Evolutionary conservation across 2,797 vertebrate species (phyloP).

Genomic region (Lepus townsendii): DNA sequence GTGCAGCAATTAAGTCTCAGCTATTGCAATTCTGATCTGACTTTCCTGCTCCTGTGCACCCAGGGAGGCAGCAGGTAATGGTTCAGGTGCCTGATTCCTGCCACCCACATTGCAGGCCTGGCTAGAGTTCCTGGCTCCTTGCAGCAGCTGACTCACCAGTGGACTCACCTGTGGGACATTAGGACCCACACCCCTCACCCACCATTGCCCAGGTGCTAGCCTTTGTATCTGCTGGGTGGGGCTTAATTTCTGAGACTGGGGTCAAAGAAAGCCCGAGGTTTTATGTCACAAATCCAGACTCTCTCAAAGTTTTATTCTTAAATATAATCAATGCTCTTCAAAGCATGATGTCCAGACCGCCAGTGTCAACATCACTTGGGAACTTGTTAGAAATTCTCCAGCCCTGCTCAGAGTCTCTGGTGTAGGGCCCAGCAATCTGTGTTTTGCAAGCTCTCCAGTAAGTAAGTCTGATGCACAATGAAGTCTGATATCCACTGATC

Average conservation of each 20-base stretch:
- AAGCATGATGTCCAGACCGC: not conserved
- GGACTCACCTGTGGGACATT: not conserved
- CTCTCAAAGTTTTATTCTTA: constrained; percentile 6
- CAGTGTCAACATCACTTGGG: not conserved
- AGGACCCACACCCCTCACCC: not conserved
- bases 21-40: no score
- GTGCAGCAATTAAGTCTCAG: no score
- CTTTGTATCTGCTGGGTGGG: not conserved
- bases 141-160: not conserved
- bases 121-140: not conserved
- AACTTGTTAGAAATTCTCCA: not conserved
- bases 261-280: not conserved
- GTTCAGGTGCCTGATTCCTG: not conserved
- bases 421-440: not conserved
- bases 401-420: not conserved
- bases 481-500: not conserved
- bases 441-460: not conserved
- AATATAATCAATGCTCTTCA: constrained; percentile 8
- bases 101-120: not conserved
- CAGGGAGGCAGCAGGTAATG: no score
- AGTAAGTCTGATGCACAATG: not conserved
- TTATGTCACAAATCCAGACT: not conserved
- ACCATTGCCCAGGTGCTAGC: not conserved
- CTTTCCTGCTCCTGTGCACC: no score
- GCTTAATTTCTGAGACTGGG: not conserved